Evolutionary conservation across 1,140 invertebrate species (phyloP).

Genomic region (Notospermus geniculatus): DNA sequence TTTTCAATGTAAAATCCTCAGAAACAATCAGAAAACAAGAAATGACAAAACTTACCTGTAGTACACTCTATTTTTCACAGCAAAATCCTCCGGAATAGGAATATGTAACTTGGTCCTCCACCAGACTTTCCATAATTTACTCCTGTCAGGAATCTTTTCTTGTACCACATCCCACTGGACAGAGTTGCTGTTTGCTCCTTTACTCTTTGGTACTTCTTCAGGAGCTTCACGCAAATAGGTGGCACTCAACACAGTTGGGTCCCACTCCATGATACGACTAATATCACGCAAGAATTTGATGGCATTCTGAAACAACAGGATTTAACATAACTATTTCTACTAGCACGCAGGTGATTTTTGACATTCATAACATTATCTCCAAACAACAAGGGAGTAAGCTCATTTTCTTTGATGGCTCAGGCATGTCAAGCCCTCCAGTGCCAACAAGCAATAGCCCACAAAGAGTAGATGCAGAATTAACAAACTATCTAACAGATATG

Average conservation of each 20-base stretch:
- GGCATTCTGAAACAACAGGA: conserved; percentile 30
- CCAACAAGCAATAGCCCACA: too few relatives aligned
- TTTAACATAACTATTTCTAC: too few relatives aligned
- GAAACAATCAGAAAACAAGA: too few relatives aligned
- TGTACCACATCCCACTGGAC: conserved; percentile 33
- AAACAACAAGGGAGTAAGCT: too few relatives aligned
- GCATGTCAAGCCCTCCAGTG: too few relatives aligned
- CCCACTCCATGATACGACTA: conserved; percentile 36
- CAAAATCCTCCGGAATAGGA: background rate
- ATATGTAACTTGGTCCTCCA: background rate
- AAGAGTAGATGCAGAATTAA: too few relatives aligned
- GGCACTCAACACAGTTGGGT: conserved; percentile 34
- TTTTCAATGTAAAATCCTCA: too few relatives aligned
- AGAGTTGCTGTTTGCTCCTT: conserved; percentile 24
- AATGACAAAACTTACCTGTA: too few relatives aligned
- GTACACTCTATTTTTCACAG: conserved; percentile 6
- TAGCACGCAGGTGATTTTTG: too few relatives aligned
- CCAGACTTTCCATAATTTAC: background rate
- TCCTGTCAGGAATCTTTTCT: conserved; percentile 18
- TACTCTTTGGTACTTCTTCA: conserved; percentile 20
- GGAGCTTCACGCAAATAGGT: conserved; percentile 19
- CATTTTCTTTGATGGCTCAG: too few relatives aligned
- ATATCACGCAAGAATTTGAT: conserved; percentile 36
- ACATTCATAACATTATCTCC: too few relatives aligned
- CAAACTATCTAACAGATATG: too few relatives aligned